These are phyloP conservation scores for Sceloporus tristichus DNA, from an alignment of 2,113 vertebrate species.

Conservation along the genomic window DNA sequence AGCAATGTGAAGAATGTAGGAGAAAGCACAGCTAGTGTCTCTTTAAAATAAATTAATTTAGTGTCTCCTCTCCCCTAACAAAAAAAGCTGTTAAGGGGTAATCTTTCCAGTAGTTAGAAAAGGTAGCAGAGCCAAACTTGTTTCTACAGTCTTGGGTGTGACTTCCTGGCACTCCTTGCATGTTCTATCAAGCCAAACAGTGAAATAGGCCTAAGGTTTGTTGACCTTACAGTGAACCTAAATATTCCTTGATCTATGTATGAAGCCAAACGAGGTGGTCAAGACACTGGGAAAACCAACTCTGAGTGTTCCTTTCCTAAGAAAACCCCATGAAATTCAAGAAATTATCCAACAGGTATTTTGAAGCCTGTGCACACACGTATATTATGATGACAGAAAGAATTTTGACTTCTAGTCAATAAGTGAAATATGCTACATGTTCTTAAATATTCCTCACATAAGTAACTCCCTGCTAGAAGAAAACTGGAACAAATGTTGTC, in stretches of 20 bases:
- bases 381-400: not conserved
- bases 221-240: constrained; percentile 25
- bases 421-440: not conserved
- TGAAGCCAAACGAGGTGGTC: not conserved
- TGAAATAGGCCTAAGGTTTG: constrained; percentile 10
- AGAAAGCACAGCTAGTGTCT: not conserved
- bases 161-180: constrained; percentile 31
- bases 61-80: not conserved
- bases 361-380: too few relatives aligned
- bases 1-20: not conserved
- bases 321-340: too few relatives aligned
- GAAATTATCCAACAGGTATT: not conserved
- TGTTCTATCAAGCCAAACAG: constrained; percentile 32
- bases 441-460: not conserved
- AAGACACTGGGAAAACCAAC: too few relatives aligned
- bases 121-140: not conserved
- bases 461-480: not conserved
- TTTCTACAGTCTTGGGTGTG: constrained; percentile 19
- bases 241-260: not conserved
- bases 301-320: too few relatives aligned
- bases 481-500: not conserved
- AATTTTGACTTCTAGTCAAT: too few relatives aligned
- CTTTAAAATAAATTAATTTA: not conserved
- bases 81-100: not conserved
- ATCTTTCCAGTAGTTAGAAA: not conserved